Percentiles rank a stretch among this genome's conserved stretches.
These are phyloP conservation scores for Proterorhinus semilunaris DNA, from an alignment of 2,113 vertebrate species.

Conservation along the genomic window DNA sequence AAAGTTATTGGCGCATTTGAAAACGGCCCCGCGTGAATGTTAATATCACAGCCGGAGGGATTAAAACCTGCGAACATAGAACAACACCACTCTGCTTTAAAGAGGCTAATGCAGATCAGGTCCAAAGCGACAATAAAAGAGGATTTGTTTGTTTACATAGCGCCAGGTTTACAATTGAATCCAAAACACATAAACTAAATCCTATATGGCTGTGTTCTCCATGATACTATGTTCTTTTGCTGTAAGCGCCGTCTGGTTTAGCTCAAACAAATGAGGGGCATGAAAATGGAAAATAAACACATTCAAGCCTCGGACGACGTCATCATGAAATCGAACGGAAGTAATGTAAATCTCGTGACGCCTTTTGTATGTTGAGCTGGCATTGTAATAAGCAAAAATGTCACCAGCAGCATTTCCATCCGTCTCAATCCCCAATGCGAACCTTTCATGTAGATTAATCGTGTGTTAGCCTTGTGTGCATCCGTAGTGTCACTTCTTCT, in stretches of 20 bases:
- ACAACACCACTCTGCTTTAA: not conserved
- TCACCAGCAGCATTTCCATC: not conserved
- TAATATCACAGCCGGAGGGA: not conserved
- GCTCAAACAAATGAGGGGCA: no score
- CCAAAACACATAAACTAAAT: no score
- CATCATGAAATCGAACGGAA: no score
- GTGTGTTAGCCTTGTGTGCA: not conserved
- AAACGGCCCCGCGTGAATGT: not conserved
- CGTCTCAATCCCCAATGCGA: not conserved
- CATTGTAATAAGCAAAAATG: not conserved
- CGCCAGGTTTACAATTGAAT: not conserved
- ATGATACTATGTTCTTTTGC: no score
- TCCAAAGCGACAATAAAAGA: not conserved
- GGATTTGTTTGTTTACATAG: not conserved
- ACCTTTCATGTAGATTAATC: not conserved
- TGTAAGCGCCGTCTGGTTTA: no score
- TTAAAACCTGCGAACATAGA: not conserved
- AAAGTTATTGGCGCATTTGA: not conserved
- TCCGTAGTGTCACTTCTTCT: constrained; percentile 5
- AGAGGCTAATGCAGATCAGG: not conserved
- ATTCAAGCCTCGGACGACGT: no score
- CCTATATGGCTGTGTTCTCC: no score
- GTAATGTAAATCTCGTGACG: no score
- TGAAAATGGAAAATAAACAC: no score
- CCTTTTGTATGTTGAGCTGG: not conserved